phyloP scores from a whole-genome alignment of 2,113 vertebrate genomes.

The Callaeas wilsoni region DNA sequence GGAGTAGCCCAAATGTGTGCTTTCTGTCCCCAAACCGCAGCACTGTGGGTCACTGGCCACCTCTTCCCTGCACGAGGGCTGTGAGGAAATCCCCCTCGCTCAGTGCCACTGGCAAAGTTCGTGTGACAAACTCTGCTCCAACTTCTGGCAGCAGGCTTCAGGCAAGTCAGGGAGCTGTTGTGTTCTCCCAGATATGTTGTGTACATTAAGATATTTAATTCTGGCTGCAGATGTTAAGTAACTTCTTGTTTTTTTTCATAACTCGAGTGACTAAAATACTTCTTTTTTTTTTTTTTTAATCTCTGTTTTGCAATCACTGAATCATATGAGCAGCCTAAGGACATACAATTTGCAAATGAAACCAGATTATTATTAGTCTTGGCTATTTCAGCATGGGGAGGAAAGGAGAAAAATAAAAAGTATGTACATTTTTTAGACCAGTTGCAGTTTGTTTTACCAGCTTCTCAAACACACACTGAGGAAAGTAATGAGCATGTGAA shows the following conservation, averaged over 20 bases:
- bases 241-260: conserved; percentile 75
- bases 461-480: not conserved
- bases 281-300: conserved; percentile 7
- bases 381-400: conserved; percentile 56
- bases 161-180: not conserved
- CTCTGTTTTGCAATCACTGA: conserved; percentile 68
- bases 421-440: not conserved
- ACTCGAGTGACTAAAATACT: conserved; percentile 36
- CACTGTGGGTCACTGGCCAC: fast-evolving
- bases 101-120: fast-evolving
- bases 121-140: not conserved
- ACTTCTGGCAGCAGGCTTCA: not conserved
- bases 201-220: conserved; percentile 26
- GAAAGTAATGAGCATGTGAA: not conserved
- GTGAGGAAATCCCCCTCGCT: fast-evolving
- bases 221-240: conserved; percentile 38
- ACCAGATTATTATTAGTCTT: conserved; percentile 73
- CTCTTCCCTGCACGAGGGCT: fast-evolving
- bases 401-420: not conserved
- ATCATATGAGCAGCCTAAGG: conserved; percentile 64
- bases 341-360: conserved; percentile 67
- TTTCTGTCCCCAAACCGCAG: not conserved
- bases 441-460: conserved; percentile 44
- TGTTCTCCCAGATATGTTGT: not conserved
- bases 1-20: fast-evolving